Conservation (phyloP, 2,113 vertebrate genomes). For the Neolamprologus devosi region DNA sequence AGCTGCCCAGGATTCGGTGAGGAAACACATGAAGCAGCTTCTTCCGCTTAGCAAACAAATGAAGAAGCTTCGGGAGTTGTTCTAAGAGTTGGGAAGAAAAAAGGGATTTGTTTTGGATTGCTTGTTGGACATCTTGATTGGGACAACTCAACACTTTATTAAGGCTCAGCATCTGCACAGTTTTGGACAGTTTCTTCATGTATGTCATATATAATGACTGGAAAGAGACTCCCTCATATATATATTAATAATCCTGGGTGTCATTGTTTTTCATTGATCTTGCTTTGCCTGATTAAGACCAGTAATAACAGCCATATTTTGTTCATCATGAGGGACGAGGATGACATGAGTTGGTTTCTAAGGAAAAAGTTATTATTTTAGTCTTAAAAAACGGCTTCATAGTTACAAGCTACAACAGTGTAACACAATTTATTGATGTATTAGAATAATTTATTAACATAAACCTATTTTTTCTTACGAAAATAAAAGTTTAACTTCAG, state of each 20-base stretch:
- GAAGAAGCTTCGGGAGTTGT: background rate
- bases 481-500: background rate
- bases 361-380: background rate
- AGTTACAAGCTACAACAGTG: background rate
- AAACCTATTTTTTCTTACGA: background rate
- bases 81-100: background rate
- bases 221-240: background rate
- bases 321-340: rapidly evolving
- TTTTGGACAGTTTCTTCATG: background rate
- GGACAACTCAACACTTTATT: background rate
- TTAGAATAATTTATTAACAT: background rate
- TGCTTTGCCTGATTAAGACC: background rate
- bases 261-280: background rate
- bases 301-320: background rate
- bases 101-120: background rate
- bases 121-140: background rate
- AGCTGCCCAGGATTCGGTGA: background rate
- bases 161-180: background rate
- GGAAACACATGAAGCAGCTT: background rate
- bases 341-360: background rate
- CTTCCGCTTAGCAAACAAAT: background rate
- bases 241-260: background rate
- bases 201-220: background rate
- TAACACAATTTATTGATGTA: rapidly evolving
- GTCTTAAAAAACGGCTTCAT: rapidly evolving